Evolutionary conservation across 2,797 vertebrate species (phyloP), one percentile per base, ranked within the genome.

Genomic region (Glossophaga mutica): DNA sequence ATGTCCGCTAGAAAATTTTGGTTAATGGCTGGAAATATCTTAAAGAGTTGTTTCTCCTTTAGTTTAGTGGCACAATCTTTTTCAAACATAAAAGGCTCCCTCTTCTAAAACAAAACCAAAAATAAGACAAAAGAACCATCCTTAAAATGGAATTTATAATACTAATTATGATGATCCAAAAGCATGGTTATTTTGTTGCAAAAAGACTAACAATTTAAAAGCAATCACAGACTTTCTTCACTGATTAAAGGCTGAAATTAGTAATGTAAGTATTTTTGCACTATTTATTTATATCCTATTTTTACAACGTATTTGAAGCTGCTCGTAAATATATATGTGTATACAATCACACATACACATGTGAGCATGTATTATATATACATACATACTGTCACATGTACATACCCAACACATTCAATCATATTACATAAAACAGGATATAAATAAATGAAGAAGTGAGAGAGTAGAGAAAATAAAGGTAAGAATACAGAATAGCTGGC

Each of bases 1-100:
- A 99, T 98, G 96, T 99, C 99, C 98, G 98, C 98, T 94, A 99
- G 99, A 96, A 99, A 99, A 97, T 99, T 99, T 29, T 98, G 98
- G 98, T 99, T 99, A 90, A 99, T 99, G 89, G 98, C 97, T 95
- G 99, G 99, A 97, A 99, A 99, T 94, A 99, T 98, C 81, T 99
- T 97, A 97, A 99, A 99, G 29, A 99, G 99, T 87, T 99, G 99
- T 52, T 99, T 99, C 97, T 99, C 99, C 97, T 99, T 99, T 90
- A 99, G 87, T 97, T 99, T 98, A 46, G 98, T 96, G 15, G 99
- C 99, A 97, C 99, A 99, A 70, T 99, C 99, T 96, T 98, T 99
- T 96, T 96, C 98, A 97, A 99, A 98, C 24, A 98, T 89, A 96
- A 99, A 98, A 81, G 98, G 97, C 92, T 97, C 97, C 93, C 96